These are phyloP conservation scores for Brachypodius melanocephalos DNA, from an alignment of 2,113 vertebrate genomes.

Conservation along the genomic window DNA sequence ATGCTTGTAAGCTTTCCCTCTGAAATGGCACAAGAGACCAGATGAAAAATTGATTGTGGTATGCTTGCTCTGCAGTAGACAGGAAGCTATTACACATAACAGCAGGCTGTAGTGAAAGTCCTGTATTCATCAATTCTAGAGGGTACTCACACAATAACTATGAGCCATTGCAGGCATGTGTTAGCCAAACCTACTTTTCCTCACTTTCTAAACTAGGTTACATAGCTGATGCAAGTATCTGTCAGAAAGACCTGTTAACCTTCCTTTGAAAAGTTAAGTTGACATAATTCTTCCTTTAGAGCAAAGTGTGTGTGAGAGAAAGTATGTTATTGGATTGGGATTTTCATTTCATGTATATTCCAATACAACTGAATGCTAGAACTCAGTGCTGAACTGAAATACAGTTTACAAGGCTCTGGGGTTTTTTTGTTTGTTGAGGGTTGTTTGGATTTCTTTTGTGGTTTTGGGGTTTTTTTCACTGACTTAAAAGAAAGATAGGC, in stretches of 20 bases:
- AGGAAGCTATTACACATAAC: neutral
- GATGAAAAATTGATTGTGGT: neutral
- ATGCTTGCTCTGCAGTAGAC: neutral
- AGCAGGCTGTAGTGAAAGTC: neutral
- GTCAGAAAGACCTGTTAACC: neutral
- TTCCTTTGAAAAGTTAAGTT: neutral
- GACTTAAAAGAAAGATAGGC: neutral
- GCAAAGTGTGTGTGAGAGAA: neutral
- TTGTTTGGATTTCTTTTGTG: neutral
- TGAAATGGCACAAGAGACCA: neutral
- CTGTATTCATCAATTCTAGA: neutral
- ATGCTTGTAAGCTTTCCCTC: neutral
- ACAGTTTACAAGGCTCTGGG: neutral
- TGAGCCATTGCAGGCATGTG: neutral
- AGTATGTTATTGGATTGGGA: neutral
- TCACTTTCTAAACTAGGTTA: neutral
- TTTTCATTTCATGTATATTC: neutral
- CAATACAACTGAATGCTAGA: neutral
- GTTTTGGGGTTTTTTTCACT: neutral
- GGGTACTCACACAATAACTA: neutral
- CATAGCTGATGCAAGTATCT: neutral
- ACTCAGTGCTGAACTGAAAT: neutral
- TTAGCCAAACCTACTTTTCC: neutral
- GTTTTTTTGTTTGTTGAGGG: neutral
- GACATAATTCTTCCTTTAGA: neutral